A percentile compares a stretch with the other conserved stretches of the same genome.
These are phyloP conservation scores for Branchipolynoe longqiensis DNA, from an alignment of 2,888 invertebrate species.

Conservation along the genomic window DNA sequence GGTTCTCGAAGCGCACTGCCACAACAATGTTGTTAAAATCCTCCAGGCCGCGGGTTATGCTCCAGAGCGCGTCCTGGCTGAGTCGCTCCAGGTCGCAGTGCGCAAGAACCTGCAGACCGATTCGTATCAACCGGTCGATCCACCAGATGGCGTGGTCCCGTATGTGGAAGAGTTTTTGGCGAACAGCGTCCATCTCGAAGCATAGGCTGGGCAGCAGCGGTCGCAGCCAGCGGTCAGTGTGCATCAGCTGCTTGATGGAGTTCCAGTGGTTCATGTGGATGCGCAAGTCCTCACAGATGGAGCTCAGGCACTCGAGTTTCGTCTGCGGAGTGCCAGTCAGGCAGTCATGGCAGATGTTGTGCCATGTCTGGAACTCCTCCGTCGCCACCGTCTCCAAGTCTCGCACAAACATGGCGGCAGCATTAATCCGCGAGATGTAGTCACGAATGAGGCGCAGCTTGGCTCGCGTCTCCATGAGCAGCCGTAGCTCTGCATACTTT, in stretches of 20 bases:
- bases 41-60: slow-evolving; percentile 80
- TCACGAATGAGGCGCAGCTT: slow-evolving; percentile 77
- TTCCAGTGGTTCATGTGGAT: slow-evolving; percentile 80
- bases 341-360: slow-evolving; percentile 75
- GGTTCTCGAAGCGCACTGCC: slow-evolving; percentile 63
- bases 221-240: slow-evolving; percentile 76
- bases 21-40: slow-evolving; percentile 79
- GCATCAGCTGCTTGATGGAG: slow-evolving; percentile 77
- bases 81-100: slow-evolving; percentile 77
- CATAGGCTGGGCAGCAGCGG: slow-evolving; percentile 74
- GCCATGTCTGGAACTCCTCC: slow-evolving; percentile 76
- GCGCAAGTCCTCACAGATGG: slow-evolving; percentile 80
- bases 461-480: slow-evolving; percentile 75
- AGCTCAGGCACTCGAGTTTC: slow-evolving; percentile 78
- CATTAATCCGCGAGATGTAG: slow-evolving; percentile 73
- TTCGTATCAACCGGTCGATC: slow-evolving; percentile 77
- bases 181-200: slow-evolving; percentile 74
- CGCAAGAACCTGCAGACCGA: slow-evolving; percentile 80
- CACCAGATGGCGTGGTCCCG: slow-evolving; percentile 77
- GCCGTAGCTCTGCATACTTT: slow-evolving; percentile 74
- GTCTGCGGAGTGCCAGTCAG: slow-evolving; percentile 67
- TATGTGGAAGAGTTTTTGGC: slow-evolving; percentile 71
- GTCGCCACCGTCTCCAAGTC: slow-evolving; percentile 71
- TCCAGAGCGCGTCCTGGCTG: slow-evolving; percentile 79
- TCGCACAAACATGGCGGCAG: slow-evolving; percentile 73